Evolutionary conservation across 2,113 vertebrate species (phyloP), one percentile per base, ranked within the genome.

Genomic region (Corythaeola cristata): DNA sequence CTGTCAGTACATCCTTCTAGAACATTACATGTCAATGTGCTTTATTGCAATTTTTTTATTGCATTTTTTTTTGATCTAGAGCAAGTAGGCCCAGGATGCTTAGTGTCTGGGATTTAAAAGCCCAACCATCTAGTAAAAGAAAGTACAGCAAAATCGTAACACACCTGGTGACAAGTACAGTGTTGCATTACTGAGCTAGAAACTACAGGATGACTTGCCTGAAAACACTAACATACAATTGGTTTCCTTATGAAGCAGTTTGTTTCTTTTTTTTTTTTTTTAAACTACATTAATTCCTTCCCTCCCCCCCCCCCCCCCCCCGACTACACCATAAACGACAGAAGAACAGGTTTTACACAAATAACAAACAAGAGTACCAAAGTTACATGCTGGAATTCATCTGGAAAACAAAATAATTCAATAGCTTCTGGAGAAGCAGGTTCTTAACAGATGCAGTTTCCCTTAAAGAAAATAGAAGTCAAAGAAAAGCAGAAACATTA

Each of bases 41-140:
- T 98, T 98, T 98, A 98, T 97, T 98, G 98, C 98, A 98, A 98
- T 95, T 91, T 97, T 94, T 98, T 98, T 98, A 98, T 98, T 98
- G 97, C 98, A 92, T 97, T 97, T 97, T 97, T 97, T 97, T 96
- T 97, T 82, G 86, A 97, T 97, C 95, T 98, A 98, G 98, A 98
- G 98, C 97, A 98, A 98, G 96, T 98, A 97, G 96, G 97, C 97
- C 97, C 97, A 98, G 96, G 98, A 98, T 97, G 97, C 97, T 93
- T 98, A 98, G 97, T 97, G 97, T 97, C 97, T 97, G 97, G 97
- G 96, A 98, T 97, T 97, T 96, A 98, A 97, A 96, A 98, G 98
- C 97, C 97, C 97, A 98, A 97, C 97, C 75, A 97, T 97, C 95
- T 93, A 95, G 91, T 97, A 97, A 96, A 98, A 96, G 97, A 98